These are phyloP conservation scores for Ceratoteleas bidentatus DNA, from an alignment of 1,140 invertebrate genomes.

Conservation along the genomic window DNA sequence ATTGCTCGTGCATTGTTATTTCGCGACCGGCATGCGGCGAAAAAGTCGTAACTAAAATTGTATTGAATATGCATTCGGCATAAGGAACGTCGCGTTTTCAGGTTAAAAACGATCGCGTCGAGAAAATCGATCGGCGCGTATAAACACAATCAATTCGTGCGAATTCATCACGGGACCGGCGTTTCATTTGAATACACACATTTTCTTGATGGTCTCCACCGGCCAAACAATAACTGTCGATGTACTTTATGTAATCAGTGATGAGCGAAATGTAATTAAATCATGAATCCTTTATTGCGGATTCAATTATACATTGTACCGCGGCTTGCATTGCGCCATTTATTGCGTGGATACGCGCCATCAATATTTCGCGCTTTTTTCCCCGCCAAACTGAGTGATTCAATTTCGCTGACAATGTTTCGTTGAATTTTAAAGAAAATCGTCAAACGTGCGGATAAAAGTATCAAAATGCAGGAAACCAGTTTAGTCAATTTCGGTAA, in stretches of 20 bases:
- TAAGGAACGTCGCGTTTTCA: constrained; percentile 14
- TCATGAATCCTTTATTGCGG: constrained; percentile 39
- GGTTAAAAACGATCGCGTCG: neutral
- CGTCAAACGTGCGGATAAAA: no score
- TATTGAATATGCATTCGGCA: constrained; percentile 2
- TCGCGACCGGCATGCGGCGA: no score
- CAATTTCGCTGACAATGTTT: constrained; percentile 5
- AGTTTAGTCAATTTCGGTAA: no score
- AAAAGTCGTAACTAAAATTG: neutral
- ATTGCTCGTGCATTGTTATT: no score
- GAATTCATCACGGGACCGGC: constrained; percentile 11
- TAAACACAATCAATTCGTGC: constrained; percentile 23
- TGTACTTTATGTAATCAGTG: constrained; percentile 35
- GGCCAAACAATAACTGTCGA: constrained; percentile 25
- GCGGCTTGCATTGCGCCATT: constrained; percentile 4
- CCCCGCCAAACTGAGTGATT: constrained; percentile 4
- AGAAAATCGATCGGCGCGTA: constrained; percentile 15
- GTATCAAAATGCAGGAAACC: no score
- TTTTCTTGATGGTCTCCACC: constrained; percentile 23
- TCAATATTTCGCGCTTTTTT: constrained; percentile 9
- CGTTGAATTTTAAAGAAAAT: neutral
- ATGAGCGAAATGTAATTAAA: constrained; percentile 38
- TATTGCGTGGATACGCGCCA: neutral
- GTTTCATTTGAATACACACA: constrained; percentile 26
- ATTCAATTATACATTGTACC: constrained; percentile 23